phyloP scores from a whole-genome alignment of 2,113 vertebrate species.

The Entomyzon cyanotis region DNA sequence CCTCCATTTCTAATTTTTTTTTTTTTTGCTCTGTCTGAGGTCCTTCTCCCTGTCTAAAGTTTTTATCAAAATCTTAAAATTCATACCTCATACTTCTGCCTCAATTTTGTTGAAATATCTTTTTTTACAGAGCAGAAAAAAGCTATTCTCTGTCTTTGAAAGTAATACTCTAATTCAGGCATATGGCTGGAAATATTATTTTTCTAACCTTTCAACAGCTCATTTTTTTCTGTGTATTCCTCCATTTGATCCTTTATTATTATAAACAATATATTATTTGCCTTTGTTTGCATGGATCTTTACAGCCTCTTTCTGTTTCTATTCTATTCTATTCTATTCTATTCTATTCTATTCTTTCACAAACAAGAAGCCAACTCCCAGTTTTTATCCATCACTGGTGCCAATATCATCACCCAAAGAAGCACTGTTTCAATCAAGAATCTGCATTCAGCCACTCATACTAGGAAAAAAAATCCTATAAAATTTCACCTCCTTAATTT shows the following conservation, averaged over 20 bases:
- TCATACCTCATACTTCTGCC: neutral
- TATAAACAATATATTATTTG: neutral
- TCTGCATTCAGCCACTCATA: neutral
- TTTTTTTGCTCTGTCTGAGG: neutral
- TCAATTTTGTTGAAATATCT: neutral
- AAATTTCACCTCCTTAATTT: neutral
- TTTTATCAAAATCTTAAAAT: neutral
- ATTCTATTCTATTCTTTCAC: neutral
- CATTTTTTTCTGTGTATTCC: neutral
- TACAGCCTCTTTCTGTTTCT: neutral
- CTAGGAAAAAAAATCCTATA: neutral
- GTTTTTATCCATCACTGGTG: neutral
- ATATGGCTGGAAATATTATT: neutral
- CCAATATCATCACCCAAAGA: neutral
- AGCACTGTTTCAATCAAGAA: neutral
- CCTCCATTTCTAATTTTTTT: neutral
- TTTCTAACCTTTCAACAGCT: neutral
- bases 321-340: neutral
- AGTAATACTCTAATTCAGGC: neutral
- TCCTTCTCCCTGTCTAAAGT: neutral
- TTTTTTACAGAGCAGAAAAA: neutral
- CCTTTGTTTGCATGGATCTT: neutral
- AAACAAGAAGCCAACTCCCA: neutral
- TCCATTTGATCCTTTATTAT: neutral
- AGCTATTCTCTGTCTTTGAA: neutral